Conservation (phyloP, 1,140 invertebrate genomes). For the Cotesia chilonis region DNA sequence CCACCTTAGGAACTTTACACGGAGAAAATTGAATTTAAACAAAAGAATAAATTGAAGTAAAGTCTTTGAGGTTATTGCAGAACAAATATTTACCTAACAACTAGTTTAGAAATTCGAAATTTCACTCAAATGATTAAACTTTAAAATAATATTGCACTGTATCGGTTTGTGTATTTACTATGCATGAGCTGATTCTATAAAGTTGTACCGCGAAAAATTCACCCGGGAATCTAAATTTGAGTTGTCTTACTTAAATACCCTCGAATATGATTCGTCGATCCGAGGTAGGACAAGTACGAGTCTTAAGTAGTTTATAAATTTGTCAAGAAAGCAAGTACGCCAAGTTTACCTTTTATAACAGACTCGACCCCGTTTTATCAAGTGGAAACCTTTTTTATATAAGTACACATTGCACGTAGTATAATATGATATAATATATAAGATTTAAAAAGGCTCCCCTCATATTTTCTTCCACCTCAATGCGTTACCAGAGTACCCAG, state of each 20-base stretch:
- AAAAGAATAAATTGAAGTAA: no score
- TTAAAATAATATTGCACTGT: not conserved
- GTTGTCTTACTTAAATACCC: conserved; percentile 8
- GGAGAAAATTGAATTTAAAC: no score
- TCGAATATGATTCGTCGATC: conserved; percentile 32
- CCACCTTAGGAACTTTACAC: no score
- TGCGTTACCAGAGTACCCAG: no score
- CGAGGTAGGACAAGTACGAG: conserved; percentile 28
- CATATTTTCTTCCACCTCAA: conserved; percentile 2
- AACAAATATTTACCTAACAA: no score
- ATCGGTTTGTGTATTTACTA: conserved; percentile 2
- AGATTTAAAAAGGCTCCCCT: not conserved
- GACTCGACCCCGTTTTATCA: conserved; percentile 33
- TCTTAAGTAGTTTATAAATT: conserved; percentile 38
- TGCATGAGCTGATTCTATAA: not conserved
- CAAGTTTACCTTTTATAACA: conserved; percentile 2
- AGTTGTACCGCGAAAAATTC: not conserved
- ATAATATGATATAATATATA: not conserved
- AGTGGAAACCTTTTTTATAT: conserved; percentile 38
- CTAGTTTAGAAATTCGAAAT: no score
- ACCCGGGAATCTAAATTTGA: not conserved
- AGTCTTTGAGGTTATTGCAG: no score
- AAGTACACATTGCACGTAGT: no score
- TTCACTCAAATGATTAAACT: no score
- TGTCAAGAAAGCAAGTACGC: conserved; percentile 29